Evolutionary conservation across 2,113 vertebrate species (phyloP), one percentile per base, ranked within the genome.

Genomic region (Dipodomys ordii): DNA sequence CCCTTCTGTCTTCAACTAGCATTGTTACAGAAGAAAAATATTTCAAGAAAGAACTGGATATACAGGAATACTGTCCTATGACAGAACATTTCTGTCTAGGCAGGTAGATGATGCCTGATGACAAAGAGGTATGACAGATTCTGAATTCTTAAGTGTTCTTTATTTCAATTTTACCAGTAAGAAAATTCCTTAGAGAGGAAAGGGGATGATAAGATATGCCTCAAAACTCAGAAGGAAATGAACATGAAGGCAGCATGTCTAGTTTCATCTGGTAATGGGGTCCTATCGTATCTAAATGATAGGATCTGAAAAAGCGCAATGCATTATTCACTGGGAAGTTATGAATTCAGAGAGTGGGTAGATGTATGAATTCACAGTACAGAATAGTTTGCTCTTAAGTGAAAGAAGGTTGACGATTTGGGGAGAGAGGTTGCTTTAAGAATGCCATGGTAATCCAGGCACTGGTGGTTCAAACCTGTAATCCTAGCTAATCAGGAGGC

Each of bases 321-420:
- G 57, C 72, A 97, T 97, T 96, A 97, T 97, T 98, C 88, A 97
- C 35, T 68, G 95, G 91, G 44, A 95, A 96, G 39, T 25, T 71
- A 81, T 16, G 81, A 76, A 96, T 95, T 92, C 92, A 90, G 32
- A 93, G 87, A 93, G 64, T 18, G 62, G 91, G 91, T 69, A 97
- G 62, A 79, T 94, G 64, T 68, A 92, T 57, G 53, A 57, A 57
- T 57, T 16, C 53, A 57, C 53, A 57, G 53, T 86, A 97, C 62
- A 95, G 84, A 57, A 95, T 64, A 85, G 20, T 93, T 89, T 95
- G 39, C 72, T 92, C 82, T 95, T 83, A 80, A 65, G 39, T 73
- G 49, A 83, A 78, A 91, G 7, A 30, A 92, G 77, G 62, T 18
- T 28, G 49, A 92, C 87, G 25, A 44, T 1, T 57, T 57, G 53